These are phyloP conservation scores for Sapajus apella DNA, from an alignment of 2,113 vertebrate genomes.

Conservation along the genomic window DNA sequence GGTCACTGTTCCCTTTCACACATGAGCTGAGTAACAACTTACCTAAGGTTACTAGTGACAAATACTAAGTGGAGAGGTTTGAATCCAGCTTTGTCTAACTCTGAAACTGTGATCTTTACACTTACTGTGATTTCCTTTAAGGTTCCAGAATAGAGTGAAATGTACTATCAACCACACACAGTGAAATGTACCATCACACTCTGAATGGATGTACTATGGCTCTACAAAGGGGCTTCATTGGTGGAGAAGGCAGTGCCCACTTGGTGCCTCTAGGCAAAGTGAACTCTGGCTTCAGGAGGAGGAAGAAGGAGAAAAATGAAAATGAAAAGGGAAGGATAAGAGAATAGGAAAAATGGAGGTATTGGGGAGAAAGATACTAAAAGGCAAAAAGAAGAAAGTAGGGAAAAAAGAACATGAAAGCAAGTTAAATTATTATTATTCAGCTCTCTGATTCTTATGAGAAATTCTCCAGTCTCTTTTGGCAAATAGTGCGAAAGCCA, in stretches of 20 bases:
- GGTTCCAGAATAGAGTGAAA: background rate
- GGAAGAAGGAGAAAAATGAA: background rate
- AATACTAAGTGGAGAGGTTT: background rate
- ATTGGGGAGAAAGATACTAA: background rate
- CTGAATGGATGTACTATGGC: background rate
- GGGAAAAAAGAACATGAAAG: background rate
- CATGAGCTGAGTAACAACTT: background rate
- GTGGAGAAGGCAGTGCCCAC: background rate
- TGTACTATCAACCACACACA: too few relatives aligned
- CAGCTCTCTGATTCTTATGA: background rate
- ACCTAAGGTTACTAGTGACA: background rate
- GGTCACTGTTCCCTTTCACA: background rate
- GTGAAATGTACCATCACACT: too few relatives aligned
- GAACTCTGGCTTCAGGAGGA: background rate
- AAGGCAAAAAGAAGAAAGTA: background rate
- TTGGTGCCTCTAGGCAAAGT: too few relatives aligned
- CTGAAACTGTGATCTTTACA: background rate
- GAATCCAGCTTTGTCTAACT: background rate
- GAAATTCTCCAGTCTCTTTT: background rate
- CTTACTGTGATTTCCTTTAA: background rate
- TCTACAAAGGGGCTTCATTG: fast-evolving
- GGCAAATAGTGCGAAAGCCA: background rate
- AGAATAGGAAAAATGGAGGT: background rate
- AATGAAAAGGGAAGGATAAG: background rate
- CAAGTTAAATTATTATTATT: background rate